Base-by-base conservation (phyloP, 2,888 invertebrate genomes). In the Cerastis rubricosa region DNA sequence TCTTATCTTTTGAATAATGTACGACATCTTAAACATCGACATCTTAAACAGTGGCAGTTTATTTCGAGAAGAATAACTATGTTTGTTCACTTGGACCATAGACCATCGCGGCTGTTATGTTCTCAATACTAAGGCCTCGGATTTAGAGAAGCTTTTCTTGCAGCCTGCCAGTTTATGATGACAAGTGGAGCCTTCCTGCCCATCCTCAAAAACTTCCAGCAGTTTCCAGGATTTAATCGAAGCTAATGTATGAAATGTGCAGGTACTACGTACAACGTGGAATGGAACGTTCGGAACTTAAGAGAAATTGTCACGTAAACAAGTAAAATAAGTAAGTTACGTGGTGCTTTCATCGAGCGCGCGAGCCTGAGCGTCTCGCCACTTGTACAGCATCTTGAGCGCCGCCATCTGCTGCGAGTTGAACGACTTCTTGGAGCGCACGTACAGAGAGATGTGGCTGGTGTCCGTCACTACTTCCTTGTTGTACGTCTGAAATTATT, bases 301-400 rank as follows among this genome's bases (percentile, higher is more conserved):
- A 45, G 14, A 12, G 45, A 45, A 45, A 45, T 45, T 11, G 1
- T 11, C 45, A 45, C 45, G 25, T 35, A 51, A 51, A 40, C 6
- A 40, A 51, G 40, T 65, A 84, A 51, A 51, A 40, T 6, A 40
- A 51, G 43, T 66, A 84, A 94, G 96, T 94, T 92, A 98, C 97
- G 98, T 98, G 63, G 97, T 97, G 92, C 99, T 99, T 94, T 99
- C 99, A 94, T 99, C 99, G 90, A 99, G 98, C 74, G 97, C 94
- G 47, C 99, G 96, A 0, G 99, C 99, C 11, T 98, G 97, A 25
- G 95, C 91, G 94, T 99, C 99, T 66, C 99, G 97, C 99, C 99
- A 99, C 70, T 97, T 97, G 93, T 98, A 99, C 22, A 99, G 94
- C 89, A 98, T 97, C 85, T 97, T 97, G 51, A 99, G 96, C 0